A percentile compares a stretch with the other conserved stretches of the same genome.
Conservation (phyloP, 2,888 invertebrate species). For the Saturnia japonica region DNA sequence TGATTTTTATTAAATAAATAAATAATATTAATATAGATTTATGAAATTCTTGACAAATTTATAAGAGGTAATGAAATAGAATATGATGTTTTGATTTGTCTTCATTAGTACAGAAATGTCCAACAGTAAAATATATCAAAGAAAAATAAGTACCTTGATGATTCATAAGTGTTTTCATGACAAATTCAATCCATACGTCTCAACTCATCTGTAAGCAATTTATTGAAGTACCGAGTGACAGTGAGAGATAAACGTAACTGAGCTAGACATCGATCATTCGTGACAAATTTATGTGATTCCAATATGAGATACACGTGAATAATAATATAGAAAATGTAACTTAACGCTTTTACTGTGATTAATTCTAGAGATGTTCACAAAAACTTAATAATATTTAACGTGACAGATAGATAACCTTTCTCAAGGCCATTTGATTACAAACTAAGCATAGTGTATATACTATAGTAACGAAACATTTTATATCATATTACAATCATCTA, state of each 20-base stretch:
- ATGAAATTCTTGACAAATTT: not conserved
- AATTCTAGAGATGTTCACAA: not conserved
- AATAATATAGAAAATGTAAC: not conserved
- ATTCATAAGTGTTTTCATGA: slow-evolving; percentile 8
- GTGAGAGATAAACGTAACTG: slow-evolving; percentile 46
- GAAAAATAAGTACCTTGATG: not conserved
- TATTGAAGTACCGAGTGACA: slow-evolving; percentile 23
- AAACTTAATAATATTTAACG: not conserved
- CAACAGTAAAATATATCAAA: not conserved
- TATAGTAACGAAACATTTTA: too few relatives aligned
- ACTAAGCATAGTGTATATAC: too few relatives aligned
- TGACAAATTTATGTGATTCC: slow-evolving; percentile 61
- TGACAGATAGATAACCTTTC: too few relatives aligned
- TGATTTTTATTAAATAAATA: too few relatives aligned
- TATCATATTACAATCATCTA: too few relatives aligned
- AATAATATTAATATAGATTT: too few relatives aligned
- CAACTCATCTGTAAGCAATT: slow-evolving; percentile 17
- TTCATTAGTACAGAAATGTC: not conserved
- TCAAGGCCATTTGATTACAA: too few relatives aligned
- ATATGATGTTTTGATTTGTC: too few relatives aligned
- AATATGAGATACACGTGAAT: slow-evolving; percentile 32
- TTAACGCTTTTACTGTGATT: not conserved
- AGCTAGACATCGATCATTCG: slow-evolving; percentile 54
- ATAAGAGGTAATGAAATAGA: not conserved
- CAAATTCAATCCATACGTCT: slow-evolving; percentile 9